Evolutionary conservation across 2,888 invertebrate genomes (phyloP), one percentile per base, ranked within the genome.

Genomic region (Furcula furcula): DNA sequence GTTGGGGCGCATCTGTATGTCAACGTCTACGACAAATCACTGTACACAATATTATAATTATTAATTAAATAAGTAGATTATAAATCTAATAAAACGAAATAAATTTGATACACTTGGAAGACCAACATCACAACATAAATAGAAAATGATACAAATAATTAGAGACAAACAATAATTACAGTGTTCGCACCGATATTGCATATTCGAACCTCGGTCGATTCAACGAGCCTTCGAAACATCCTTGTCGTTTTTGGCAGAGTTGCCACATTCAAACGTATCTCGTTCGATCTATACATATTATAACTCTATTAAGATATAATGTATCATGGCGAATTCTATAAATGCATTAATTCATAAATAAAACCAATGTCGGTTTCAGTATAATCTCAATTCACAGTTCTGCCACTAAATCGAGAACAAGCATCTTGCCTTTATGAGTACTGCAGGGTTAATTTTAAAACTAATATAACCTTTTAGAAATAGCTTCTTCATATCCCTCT

Each of bases 51-150:
- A 56, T 40, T n/a, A 60, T 71, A 39, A 54, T 34, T 64, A 68
- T 6, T n/a, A 62, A 58, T 66, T 63, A 76, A 77, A 79, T 82
- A 81, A 75, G 70, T 75, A 82, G 73, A 75, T 21, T 16, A 16
- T 16, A 71, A 67, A 59, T 75, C 76, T 73, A 71, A 73, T 72
- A 72, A 75, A 70, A 76, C 63, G 65, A 73, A 72, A 69, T 64
- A 55, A 61, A 59, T 66, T 69, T 66, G 56, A 77, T 76, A 81
- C 68, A 73, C 51, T 63, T 88, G 88, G 88, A 88, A 88, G 88
- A 87, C 88, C 68, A 77, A 86, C 79, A 87, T 88, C 88, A 88
- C 87, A 87, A 87, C 82, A 82, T 80, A 87, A 87, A 86, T 79
- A 78, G 67, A 79, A 78, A 83, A 79, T 65, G 62, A 78, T 72